These are phyloP conservation scores for Nycticryphes semicollaris DNA, from an alignment of 2,113 vertebrate genomes.

Conservation along the genomic window DNA sequence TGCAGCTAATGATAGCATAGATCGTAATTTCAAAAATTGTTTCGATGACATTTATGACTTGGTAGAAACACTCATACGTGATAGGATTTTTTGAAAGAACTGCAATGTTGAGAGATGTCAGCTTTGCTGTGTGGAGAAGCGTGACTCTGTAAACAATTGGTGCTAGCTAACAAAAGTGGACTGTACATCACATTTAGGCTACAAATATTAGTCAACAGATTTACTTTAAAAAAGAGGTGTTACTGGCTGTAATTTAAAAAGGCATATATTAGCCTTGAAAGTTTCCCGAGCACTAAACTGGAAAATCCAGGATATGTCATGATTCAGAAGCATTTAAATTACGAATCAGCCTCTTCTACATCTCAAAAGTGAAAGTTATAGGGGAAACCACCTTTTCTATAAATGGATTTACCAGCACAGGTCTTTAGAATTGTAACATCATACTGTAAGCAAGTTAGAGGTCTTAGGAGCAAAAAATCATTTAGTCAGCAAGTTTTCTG, in stretches of 20 bases:
- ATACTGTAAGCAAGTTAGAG: not conserved
- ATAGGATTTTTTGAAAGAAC: not conserved
- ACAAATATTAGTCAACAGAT: not conserved
- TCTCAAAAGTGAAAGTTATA: not conserved
- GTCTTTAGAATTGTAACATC: not conserved
- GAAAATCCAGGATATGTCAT: not conserved
- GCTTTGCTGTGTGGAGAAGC: not conserved
- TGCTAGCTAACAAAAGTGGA: not conserved
- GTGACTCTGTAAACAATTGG: not conserved
- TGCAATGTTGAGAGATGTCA: not conserved
- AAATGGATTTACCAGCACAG: not conserved
- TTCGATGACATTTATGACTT: not conserved
- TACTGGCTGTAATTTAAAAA: not conserved
- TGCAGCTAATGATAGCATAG: not conserved
- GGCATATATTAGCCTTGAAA: not conserved
- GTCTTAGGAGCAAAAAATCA: not conserved
- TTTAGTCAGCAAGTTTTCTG: constrained; percentile 7
- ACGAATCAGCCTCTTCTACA: not conserved
- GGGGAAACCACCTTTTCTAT: not conserved
- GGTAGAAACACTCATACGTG: not conserved
- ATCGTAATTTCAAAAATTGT: not conserved
- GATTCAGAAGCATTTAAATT: not conserved
- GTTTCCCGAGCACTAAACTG: not conserved
- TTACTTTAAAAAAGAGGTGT: not conserved
- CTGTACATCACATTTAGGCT: not conserved